Base-by-base conservation (phyloP, 2,888 invertebrate species). In the Amblyjoppa proteus region DNA sequence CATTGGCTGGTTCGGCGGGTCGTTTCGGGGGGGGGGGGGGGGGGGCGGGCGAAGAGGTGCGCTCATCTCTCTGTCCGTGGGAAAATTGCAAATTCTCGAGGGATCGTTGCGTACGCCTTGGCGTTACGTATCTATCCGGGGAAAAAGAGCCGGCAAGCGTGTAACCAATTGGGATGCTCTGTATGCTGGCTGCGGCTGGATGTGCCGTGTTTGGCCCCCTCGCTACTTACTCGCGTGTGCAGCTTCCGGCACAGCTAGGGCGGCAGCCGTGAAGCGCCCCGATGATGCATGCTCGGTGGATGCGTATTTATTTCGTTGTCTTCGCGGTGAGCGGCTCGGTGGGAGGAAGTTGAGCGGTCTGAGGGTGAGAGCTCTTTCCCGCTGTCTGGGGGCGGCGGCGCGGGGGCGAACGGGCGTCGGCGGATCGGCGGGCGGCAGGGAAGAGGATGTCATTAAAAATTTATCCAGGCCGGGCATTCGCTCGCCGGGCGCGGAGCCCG, bases 71-170 rank as follows among this genome's bases (percentile, higher is more conserved):
- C 87, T 83, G 88, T 82, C 70, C 69, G 86, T 84, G 31, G 85
- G 87, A 87, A 89, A 91, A 91, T 91, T 91, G 90, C 89, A 90
- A 91, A 91, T 91, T 90, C 84, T 81, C 73, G 34, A 78, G 75
- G 69, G 83, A 81, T 79, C 83, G 80, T 76, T 83, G 84, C 83
- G 70, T 73, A 49, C 45, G 80, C 49, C 74, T 81, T 61, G 58
- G 20, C 53, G 16, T 64, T 64, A 53, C 31, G 20, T 73, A 68
- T 66, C 70, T 75, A 25, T 53, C 69, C 73, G 25, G 34, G 13
- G 53, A 13, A 16, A n/a, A 20, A 61, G 73, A 81, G 38, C 75
- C 66, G 61, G 38, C 66, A 74, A 25, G 25, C 69, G 13, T 49
- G 56, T 86, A 86, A 83, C 85, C 90, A 84, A 91, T 91, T 90